phyloP scores from a whole-genome alignment of 2,888 invertebrate genomes.

The Cosmorhoe ocellata region DNA sequence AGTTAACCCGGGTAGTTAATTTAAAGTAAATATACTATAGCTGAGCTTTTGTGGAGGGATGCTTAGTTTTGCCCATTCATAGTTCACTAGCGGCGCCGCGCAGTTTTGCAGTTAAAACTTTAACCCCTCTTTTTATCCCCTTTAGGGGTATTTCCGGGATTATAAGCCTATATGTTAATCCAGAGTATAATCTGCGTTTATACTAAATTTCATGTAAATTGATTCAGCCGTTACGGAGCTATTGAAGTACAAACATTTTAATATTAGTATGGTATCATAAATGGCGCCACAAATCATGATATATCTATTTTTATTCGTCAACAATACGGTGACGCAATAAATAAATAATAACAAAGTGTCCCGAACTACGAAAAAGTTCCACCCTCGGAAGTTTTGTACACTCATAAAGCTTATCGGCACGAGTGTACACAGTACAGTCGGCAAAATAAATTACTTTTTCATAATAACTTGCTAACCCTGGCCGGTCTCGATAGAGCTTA shows the following conservation, averaged over 20 bases:
- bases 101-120: too few relatives aligned
- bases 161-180: too few relatives aligned
- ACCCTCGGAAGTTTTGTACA: background rate
- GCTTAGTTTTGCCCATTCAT: conserved; percentile 3
- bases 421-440: conserved; percentile 4
- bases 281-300: background rate
- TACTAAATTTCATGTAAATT: too few relatives aligned
- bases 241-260: too few relatives aligned
- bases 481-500: too few relatives aligned
- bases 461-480: too few relatives aligned
- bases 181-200: too few relatives aligned
- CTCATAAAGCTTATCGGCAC: conserved; percentile 1
- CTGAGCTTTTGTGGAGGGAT: background rate
- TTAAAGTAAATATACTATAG: conserved; percentile 13
- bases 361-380: background rate
- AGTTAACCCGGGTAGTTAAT: conserved; percentile 16
- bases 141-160: too few relatives aligned
- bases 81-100: too few relatives aligned
- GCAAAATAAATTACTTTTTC: background rate
- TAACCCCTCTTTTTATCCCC: too few relatives aligned
- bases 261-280: too few relatives aligned
- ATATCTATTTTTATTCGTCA: background rate
- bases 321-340: conserved; percentile 1
- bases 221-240: too few relatives aligned
- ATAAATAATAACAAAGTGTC: conserved; percentile 6